Evolutionary conservation across 2,888 invertebrate species (phyloP), one percentile per base, ranked within the genome.

Genomic region (Gnatocerus cornutus): DNA sequence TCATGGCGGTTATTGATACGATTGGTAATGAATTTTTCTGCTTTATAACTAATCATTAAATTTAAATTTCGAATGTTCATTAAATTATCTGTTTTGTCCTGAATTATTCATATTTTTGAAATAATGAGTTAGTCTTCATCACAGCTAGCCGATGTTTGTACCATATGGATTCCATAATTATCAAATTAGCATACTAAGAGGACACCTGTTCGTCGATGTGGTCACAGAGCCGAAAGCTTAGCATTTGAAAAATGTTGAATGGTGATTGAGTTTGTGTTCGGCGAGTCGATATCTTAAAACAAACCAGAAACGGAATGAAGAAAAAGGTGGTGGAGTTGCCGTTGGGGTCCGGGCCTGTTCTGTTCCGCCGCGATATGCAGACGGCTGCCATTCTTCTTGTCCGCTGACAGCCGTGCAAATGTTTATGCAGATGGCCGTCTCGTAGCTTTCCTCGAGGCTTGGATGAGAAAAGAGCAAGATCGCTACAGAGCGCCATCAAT

Each of bases 381-480:
- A 76, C 79, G 77, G 76, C 76, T 76, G 78, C 79, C 78, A 81
- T 81, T 78, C 80, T 78, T 81, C 80, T 80, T 80, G 69, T 55
- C 69, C 78, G 79, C 75, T 79, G 81, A 81, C 81, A 80, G 79
- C 77, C 79, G 74, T 80, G 80, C 79, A 80, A 80, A 80, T 80
- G 81, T 80, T 81, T 81, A 81, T 81, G 80, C 80, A 80, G 80
- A 81, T 80, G 79, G 74, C 76, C 75, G 72, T 70, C 72, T 71
- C 70, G 56, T 61, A 66, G 65, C 69, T 58, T 59, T 65, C 69
- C 68, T 69, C 65, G 58, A 64, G 69, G 50, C 52, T 55, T 27
- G 59, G 52, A 52, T 56, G 64, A 63, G 56, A 50, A 46, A 48
- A 64, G 63, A 69, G 70, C 73, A 71, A 66, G 69, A 74, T 75